Evolutionary conservation across 92 coral and sea anemone genomes (phyloP).

Genomic region (Epizoanthus ramosus): DNA sequence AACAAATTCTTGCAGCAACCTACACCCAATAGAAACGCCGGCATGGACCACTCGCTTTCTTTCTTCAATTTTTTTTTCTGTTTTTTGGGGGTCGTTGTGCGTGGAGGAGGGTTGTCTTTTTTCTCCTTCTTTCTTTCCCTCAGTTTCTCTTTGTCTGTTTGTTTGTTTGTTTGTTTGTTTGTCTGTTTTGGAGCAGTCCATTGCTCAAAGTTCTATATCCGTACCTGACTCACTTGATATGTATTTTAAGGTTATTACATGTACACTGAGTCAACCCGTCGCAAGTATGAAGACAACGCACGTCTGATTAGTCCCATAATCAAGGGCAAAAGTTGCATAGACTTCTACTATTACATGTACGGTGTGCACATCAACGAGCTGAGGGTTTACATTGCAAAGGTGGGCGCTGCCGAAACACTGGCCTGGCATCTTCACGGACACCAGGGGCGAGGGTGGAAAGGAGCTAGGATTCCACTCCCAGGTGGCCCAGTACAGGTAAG

Average conservation of each 20-base stretch:
- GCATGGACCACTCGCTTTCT: too few species aligned
- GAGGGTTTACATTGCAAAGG: background rate
- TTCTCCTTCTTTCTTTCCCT: too few species aligned
- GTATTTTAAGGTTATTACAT: constrained; percentile 9
- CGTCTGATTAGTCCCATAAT: constrained; percentile 34
- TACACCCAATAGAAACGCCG: too few species aligned
- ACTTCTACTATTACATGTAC: constrained; percentile 25
- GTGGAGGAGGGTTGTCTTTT: too few species aligned
- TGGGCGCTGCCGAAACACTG: constrained; percentile 3
- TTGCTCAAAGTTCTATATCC: too few species aligned
- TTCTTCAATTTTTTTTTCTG: too few species aligned
- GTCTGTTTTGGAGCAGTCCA: too few species aligned
- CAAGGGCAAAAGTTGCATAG: constrained; percentile 12
- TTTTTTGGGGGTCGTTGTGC: too few species aligned
- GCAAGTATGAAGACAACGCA: constrained; percentile 27
- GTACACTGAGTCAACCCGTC: constrained; percentile 24
- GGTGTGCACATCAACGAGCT: constrained; percentile 34
- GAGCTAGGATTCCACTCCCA: constrained; percentile 16
- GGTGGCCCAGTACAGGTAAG: background rate
- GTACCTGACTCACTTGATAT: too few species aligned
- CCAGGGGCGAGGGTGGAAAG: constrained; percentile 23
- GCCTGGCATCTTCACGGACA: constrained; percentile 37
- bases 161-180: too few species aligned
- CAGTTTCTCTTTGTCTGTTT: too few species aligned
- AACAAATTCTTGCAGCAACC: too few species aligned